Conservation (phyloP, 2,888 invertebrate species). For the Ochropleura plecta region DNA sequence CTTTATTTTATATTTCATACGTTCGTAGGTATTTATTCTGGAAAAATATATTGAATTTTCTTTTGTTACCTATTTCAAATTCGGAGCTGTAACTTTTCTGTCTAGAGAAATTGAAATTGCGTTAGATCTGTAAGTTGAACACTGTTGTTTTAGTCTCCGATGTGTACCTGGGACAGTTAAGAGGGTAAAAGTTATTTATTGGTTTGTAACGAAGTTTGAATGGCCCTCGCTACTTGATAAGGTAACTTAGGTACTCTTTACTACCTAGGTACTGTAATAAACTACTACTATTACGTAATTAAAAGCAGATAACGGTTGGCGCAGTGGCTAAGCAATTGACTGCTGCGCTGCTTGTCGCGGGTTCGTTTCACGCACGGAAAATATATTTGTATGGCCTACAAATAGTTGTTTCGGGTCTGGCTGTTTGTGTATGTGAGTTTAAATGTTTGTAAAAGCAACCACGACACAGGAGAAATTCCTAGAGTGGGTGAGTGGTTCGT, state of each 20-base stretch:
- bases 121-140: conserved; percentile 21
- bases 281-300: too few species aligned
- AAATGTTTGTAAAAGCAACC: too few species aligned
- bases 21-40: conserved; percentile 5
- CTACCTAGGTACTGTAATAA: not conserved
- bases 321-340: too few species aligned
- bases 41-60: conserved; percentile 28
- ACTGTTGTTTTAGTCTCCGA: not conserved
- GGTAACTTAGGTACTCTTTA: not conserved
- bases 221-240: not conserved
- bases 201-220: conserved; percentile 5
- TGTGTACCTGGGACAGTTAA: not conserved
- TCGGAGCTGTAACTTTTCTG: conserved; percentile 15
- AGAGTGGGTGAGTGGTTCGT: too few species aligned
- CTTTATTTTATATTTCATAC: conserved; percentile 43
- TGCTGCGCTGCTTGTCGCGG: too few species aligned
- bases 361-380: too few species aligned
- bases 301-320: too few species aligned
- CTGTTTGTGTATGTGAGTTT: too few species aligned
- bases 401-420: too few species aligned
- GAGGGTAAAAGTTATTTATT: conserved; percentile 5
- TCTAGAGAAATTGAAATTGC: conserved; percentile 8
- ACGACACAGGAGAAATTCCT: too few species aligned
- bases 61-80: conserved; percentile 12
- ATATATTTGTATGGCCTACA: too few species aligned